Evolutionary conservation across 2,888 invertebrate species (phyloP), one percentile per base, ranked within the genome.

Genomic region (Caenorhabditis virilis): DNA sequence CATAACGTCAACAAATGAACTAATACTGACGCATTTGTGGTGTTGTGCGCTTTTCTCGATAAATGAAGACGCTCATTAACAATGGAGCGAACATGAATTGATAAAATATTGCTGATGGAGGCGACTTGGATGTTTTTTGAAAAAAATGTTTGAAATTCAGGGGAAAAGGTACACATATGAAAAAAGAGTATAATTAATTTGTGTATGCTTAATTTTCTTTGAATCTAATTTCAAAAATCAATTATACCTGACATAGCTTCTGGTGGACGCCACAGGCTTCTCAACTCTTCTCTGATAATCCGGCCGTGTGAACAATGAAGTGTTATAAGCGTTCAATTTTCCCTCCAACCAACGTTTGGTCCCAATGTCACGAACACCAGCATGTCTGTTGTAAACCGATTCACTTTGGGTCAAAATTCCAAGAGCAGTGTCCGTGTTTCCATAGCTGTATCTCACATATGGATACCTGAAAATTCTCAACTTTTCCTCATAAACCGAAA

Each of bases 281-380:
- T 81, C 80, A 16, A 77, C 65, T 15, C 70, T 66, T 23, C 51
- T 59, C 20, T 62, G 62, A 46, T 66, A 71, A 55, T 70, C 61
- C 2, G 79, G 78, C 13, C 72, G 63, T 20, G 69, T 74, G 77
- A 81, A 81, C 1, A 81, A 59, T 18, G 72, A 67, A 2, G 80
- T 73, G 55, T 81, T 81, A 72, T 81, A 81, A 27, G 76, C 67
- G 48, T 79, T 79, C 56, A 81, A 58, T 47, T 77, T 78, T 52
- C 81, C 81, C 50, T 81, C 81, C 50, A 81, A 58, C 81, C 81
- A 81, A 47, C 81, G 66, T 48, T 78, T 77, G n/a, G 81, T 81
- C 46, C 81, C 81, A 35, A 77, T 73, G 58, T 81, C 81, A 42
- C 74, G 69, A 22, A 81, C 69, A 47, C 79, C 78, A 43, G 74